Evolutionary conservation across 2,797 vertebrate species (phyloP).

Genomic region (Fringilla coelebs): DNA sequence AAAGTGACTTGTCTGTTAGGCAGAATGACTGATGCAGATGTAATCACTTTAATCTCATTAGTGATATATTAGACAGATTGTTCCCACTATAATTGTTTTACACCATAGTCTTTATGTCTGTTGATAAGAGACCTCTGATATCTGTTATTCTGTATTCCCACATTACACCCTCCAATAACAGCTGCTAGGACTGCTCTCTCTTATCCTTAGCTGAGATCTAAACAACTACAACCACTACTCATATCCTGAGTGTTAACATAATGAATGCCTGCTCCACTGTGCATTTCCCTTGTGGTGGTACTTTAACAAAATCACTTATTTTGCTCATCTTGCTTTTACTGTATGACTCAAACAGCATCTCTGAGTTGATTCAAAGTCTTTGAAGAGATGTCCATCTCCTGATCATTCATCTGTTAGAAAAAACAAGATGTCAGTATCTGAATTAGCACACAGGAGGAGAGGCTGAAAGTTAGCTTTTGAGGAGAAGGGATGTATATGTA

Average conservation of each 20-base stretch:
- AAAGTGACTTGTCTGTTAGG: conserved; percentile 20
- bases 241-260: neutral
- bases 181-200: neutral
- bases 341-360: neutral
- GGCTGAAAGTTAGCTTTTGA: neutral
- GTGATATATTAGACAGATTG: conserved; percentile 38
- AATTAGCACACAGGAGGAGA: neutral
- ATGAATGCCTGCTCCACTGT: neutral
- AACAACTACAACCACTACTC: neutral
- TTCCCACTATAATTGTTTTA: conserved; percentile 45
- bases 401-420: neutral
- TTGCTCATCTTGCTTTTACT: neutral
- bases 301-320: neutral
- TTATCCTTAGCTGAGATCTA: neutral
- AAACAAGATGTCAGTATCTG: neutral
- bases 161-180: neutral
- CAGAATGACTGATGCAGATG: conserved; percentile 57
- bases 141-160: neutral
- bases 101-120: neutral
- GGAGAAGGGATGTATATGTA: rapidly evolving
- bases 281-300: neutral
- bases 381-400: neutral
- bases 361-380: neutral
- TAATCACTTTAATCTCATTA: conserved; percentile 63
- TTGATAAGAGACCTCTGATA: conserved; percentile 28